phyloP scores from a whole-genome alignment of 2,113 vertebrate genomes.

The Brevimyrus niger region DNA sequence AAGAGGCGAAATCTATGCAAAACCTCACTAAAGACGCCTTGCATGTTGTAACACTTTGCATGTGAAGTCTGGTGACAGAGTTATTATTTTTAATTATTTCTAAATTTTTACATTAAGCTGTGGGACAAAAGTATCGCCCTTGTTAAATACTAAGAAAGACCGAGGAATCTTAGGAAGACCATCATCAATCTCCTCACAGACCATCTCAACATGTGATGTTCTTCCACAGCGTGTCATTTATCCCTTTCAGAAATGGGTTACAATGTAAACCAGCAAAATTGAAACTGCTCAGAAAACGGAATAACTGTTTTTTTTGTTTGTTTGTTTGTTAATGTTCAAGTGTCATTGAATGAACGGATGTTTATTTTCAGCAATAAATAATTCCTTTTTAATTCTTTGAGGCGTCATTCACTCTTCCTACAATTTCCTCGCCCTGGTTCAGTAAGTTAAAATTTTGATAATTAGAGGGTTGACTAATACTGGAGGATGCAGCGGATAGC shows the following conservation, averaged over 20 bases:
- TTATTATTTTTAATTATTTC: constrained; percentile 48
- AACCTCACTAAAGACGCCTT: constrained; percentile 19
- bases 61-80: constrained; percentile 37
- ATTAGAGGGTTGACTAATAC: constrained; percentile 29
- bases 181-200: constrained; percentile 32
- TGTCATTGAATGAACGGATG: constrained; percentile 53
- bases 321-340: constrained; percentile 26
- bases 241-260: neutral
- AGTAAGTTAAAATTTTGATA: constrained; percentile 42
- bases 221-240: neutral
- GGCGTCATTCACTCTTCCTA: constrained; percentile 54
- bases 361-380: constrained; percentile 36
- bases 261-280: neutral
- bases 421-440: constrained; percentile 23
- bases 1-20: constrained; percentile 18
- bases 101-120: constrained; percentile 40
- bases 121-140: constrained; percentile 25
- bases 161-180: constrained; percentile 31
- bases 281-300: constrained; percentile 23
- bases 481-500: constrained; percentile 16
- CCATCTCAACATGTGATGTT: constrained; percentile 23
- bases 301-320: neutral
- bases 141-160: constrained; percentile 28
- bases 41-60: constrained; percentile 8
- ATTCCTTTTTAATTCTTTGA: constrained; percentile 28